phyloP scores from a whole-genome alignment of 2,888 invertebrate genomes.

The Tinea semifulvella region DNA sequence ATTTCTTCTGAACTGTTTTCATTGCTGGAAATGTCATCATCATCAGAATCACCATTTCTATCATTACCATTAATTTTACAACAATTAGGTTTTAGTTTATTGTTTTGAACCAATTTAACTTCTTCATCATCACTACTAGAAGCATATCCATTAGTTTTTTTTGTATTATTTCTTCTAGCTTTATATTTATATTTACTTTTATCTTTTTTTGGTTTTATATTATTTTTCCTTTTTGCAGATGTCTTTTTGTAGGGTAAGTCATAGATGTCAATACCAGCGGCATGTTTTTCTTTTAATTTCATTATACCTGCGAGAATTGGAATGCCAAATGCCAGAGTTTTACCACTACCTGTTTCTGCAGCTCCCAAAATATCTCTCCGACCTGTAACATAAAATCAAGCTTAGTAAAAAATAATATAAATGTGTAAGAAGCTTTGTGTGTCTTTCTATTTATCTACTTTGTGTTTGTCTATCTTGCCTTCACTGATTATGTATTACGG shows the following conservation, averaged over 20 bases:
- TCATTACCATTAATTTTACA: neutral
- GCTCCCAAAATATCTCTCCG: conserved; percentile 95
- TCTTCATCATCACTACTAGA: conserved; percentile 40
- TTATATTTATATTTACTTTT: conserved; percentile 21
- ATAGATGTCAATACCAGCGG: conserved; percentile 40
- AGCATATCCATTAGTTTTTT: conserved; percentile 39
- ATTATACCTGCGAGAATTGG: conserved; percentile 91
- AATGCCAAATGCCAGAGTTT: conserved; percentile 96
- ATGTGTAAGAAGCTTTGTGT: neutral
- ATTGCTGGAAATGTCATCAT: neutral
- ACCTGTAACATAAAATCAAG: conserved; percentile 56
- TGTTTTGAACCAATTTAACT: no score
- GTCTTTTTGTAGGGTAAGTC: conserved; percentile 48
- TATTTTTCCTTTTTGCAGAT: conserved; percentile 28
- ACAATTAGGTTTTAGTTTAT: neutral
- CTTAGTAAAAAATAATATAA: conserved; percentile 2
- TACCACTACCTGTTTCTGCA: conserved; percentile 98
- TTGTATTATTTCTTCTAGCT: conserved; percentile 18
- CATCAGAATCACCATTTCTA: neutral
- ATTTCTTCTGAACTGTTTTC: neutral
- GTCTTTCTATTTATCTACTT: no score
- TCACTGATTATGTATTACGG: no score
- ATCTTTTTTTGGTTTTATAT: conserved; percentile 16
- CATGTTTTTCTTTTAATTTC: conserved; percentile 65
- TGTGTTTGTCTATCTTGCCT: no score